A percentile compares a stretch with the other conserved stretches of the same genome.
Conservation (phyloP, 2,113 vertebrate genomes). For the Chrysochloris asiatica region DNA sequence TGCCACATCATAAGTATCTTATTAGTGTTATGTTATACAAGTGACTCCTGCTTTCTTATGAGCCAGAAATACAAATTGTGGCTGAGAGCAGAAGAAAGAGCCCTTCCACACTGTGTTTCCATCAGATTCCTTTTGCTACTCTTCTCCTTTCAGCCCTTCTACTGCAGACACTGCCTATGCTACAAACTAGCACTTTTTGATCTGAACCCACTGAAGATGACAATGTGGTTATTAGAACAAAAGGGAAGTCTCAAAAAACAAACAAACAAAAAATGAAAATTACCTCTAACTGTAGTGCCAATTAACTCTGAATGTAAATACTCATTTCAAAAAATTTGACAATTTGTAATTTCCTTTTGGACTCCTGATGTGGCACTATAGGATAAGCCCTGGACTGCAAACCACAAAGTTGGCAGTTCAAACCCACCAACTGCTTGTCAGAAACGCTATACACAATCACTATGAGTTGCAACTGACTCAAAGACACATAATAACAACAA, state of each 20-base stretch:
- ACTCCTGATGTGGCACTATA: too few relatives aligned
- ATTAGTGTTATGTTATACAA: not conserved
- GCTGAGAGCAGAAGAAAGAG: not conserved
- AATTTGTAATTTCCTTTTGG: too few relatives aligned
- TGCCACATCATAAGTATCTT: not conserved
- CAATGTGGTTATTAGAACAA: not conserved
- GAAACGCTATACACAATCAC: too few relatives aligned
- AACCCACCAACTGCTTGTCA: too few relatives aligned
- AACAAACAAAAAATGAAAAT: not conserved
- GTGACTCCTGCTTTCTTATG: not conserved
- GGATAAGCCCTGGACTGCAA: too few relatives aligned
- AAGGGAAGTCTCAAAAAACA: not conserved
- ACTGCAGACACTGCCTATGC: not conserved
- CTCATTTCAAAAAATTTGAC: too few relatives aligned
- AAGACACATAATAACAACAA: too few relatives aligned
- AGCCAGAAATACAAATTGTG: not conserved
- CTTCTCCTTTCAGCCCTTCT: not conserved
- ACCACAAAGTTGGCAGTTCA: too few relatives aligned
- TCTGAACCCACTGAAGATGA: too few relatives aligned
- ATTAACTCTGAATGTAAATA: too few relatives aligned
- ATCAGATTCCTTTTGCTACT: not conserved
- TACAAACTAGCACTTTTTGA: not conserved
- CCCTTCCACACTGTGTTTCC: not conserved
- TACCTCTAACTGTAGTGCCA: not conserved
- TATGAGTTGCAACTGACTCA: too few relatives aligned